Conservation (phyloP, 2,888 invertebrate species). For the Tenthredo amoena region DNA sequence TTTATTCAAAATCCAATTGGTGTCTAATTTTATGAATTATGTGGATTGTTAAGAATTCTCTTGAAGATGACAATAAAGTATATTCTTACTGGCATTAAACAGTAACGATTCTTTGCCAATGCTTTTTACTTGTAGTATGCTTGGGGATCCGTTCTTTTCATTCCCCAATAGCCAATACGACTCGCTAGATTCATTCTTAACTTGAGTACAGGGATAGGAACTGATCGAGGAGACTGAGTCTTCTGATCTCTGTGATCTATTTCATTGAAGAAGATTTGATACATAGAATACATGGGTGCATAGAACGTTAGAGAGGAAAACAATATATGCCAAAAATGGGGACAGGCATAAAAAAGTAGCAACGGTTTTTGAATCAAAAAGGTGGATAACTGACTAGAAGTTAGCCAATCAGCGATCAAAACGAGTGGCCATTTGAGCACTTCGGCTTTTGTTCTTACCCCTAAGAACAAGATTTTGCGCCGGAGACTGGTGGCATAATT, state of each 20-base stretch:
- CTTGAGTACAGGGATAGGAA: neutral
- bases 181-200: neutral
- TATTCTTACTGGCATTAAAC: neutral
- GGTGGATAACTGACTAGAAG: neutral
- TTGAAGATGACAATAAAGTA: neutral
- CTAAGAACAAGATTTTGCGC: conserved; percentile 81
- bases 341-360: neutral
- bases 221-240: neutral
- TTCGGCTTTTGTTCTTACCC: conserved; percentile 77
- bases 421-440: conserved; percentile 74
- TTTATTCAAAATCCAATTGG: neutral
- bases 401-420: conserved; percentile 57
- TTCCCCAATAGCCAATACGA: neutral
- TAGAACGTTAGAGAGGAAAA: neutral
- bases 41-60: neutral
- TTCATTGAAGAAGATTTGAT: neutral
- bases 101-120: neutral
- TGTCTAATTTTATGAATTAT: neutral
- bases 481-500: conserved; percentile 77
- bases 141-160: neutral
- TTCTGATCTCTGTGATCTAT: neutral
- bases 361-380: neutral
- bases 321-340: neutral
- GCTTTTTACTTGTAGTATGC: neutral
- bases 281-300: neutral